Conservation (phyloP, 2,888 invertebrate genomes). For the Tenthredo scrophulariae region DNA sequence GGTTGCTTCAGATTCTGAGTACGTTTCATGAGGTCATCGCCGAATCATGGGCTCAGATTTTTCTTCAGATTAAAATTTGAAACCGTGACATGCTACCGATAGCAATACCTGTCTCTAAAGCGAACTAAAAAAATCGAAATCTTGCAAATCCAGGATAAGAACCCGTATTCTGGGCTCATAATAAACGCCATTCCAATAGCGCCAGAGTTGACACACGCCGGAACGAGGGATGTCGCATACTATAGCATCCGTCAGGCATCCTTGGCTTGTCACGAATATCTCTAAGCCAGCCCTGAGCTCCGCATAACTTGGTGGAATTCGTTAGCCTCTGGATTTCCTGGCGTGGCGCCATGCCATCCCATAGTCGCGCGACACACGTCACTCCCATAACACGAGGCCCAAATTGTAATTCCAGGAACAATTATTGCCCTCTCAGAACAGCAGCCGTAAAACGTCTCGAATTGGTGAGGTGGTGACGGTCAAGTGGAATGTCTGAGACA, state of each 20-base stretch:
- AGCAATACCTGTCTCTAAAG: not conserved
- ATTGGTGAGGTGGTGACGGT: not conserved
- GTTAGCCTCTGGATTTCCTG: slow-evolving; percentile 29
- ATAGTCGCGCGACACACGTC: not conserved
- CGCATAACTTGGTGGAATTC: slow-evolving; percentile 37
- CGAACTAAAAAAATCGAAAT: not conserved
- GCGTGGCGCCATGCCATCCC: not conserved
- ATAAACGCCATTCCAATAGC: not conserved
- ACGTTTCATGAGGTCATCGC: not conserved
- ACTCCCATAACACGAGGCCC: slow-evolving; percentile 1
- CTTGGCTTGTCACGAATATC: slow-evolving; percentile 31
- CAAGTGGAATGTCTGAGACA: slow-evolving; percentile 7
- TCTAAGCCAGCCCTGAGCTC: not conserved
- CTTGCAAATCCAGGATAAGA: not conserved
- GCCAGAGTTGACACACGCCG: not conserved
- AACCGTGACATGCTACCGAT: not conserved
- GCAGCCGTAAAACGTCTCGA: not conserved
- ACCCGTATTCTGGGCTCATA: not conserved
- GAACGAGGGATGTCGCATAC: slow-evolving; percentile 28
- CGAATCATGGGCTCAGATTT: not conserved
- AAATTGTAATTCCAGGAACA: slow-evolving; percentile 33
- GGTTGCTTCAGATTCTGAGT: not conserved
- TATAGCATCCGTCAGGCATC: slow-evolving; percentile 1
- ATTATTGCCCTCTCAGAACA: not conserved
- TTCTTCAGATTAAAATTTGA: not conserved